Percentiles rank a stretch among this genome's conserved stretches.
Conservation (phyloP, 2,797 vertebrate species). For the Knipowitschia caucasica region DNA sequence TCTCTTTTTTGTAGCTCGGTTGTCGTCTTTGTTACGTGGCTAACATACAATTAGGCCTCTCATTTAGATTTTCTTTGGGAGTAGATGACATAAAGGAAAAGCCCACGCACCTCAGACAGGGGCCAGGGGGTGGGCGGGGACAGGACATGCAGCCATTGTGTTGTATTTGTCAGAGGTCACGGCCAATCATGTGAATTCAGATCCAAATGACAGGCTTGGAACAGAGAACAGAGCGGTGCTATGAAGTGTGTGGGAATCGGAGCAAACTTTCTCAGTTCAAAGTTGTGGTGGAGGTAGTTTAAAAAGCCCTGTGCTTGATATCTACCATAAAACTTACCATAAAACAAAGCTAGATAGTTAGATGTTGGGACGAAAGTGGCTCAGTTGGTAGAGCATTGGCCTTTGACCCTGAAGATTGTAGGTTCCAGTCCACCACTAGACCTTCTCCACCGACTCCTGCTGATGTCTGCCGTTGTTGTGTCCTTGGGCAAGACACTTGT, state of each 20-base stretch:
- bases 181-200: constrained; percentile 50
- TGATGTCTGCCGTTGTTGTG: no score
- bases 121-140: constrained; percentile 29
- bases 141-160: constrained; percentile 19
- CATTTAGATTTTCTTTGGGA: constrained; percentile 43
- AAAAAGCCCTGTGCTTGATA: no score
- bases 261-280: no score
- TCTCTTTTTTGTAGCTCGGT: constrained; percentile 34
- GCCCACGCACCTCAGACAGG: constrained; percentile 30
- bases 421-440: no score
- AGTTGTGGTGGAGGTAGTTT: no score
- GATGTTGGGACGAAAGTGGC: no score
- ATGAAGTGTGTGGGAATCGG: constrained; percentile 2
- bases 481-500: no score
- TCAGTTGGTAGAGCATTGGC: no score
- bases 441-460: no score
- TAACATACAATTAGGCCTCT: constrained; percentile 58
- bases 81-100: constrained; percentile 40
- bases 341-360: no score
- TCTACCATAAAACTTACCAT: no score
- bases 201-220: constrained; percentile 30
- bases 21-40: constrained; percentile 46
- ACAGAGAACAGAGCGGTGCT: not conserved
- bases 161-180: constrained; percentile 33
- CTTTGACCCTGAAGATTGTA: no score